A percentile compares a stretch with the other conserved stretches of the same genome.
Evolutionary conservation across 2,888 invertebrate species (phyloP).

Genomic region (Urechis unicinctus): DNA sequence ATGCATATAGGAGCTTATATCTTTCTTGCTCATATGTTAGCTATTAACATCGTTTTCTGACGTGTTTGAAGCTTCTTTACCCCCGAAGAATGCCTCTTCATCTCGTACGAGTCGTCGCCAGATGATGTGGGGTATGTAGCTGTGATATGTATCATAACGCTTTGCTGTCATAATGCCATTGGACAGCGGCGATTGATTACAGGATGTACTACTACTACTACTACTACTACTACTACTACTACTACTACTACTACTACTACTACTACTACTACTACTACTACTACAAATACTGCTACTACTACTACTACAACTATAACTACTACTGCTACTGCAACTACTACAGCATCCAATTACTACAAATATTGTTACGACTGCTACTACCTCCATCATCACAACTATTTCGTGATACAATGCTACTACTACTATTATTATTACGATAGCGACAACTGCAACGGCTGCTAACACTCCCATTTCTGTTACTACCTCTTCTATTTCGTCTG

Average conservation of each 20-base stretch:
- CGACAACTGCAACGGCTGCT: no score
- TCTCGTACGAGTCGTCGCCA: background rate
- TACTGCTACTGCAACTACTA: background rate
- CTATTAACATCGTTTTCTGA: no score
- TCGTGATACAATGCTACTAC: no score
- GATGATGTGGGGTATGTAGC: background rate
- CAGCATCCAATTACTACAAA: background rate
- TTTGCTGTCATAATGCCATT: no score
- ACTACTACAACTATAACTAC: constrained; percentile 1
- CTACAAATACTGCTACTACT: background rate
- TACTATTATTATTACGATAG: no score
- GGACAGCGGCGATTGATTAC: background rate
- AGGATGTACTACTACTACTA: background rate
- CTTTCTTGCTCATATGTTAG: no score
- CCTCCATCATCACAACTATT: background rate
- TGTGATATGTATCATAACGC: no score
- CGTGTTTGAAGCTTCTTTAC: background rate
- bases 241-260: background rate
- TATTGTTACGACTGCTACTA: background rate
- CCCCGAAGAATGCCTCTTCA: background rate
- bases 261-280: background rate
- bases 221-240: background rate
- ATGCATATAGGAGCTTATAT: no score
- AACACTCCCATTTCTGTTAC: no score
- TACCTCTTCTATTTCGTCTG: no score